phyloP scores from a whole-genome alignment of 2,113 vertebrate species.

The Hipposideros armiger region DNA sequence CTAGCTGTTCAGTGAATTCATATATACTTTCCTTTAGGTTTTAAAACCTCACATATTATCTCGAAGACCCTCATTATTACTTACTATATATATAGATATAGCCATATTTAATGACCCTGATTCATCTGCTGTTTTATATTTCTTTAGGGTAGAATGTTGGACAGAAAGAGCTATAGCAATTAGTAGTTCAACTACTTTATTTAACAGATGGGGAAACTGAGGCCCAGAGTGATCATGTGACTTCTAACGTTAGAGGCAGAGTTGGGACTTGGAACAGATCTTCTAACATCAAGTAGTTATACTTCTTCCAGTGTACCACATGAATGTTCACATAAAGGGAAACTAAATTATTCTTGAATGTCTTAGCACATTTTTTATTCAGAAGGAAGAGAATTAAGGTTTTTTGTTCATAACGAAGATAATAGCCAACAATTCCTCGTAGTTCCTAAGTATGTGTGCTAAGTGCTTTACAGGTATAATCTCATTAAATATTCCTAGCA shows the following conservation, averaged over 20 bases:
- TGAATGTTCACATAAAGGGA: background rate
- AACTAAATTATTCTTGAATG: background rate
- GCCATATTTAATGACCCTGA: background rate
- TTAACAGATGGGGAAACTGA: background rate
- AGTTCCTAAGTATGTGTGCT: background rate
- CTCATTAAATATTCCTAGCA: constrained; percentile 3
- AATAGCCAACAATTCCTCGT: background rate
- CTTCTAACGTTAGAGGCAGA: background rate
- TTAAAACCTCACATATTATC: background rate
- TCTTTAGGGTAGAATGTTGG: background rate
- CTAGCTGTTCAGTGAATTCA: constrained; percentile 24
- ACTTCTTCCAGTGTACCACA: background rate
- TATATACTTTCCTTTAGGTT: background rate
- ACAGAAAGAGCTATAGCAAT: background rate
- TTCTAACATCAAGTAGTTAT: background rate
- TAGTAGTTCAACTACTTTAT: constrained; percentile 3
- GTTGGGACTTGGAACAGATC: background rate
- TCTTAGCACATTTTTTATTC: constrained; percentile 11
- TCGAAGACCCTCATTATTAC: background rate
- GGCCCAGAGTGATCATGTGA: background rate
- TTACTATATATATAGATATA: background rate
- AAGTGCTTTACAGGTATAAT: background rate
- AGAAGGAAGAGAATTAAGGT: background rate
- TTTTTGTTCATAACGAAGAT: background rate
- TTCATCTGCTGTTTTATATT: constrained; percentile 43